These are phyloP conservation scores for Xanthia togata DNA, from an alignment of 2,888 invertebrate genomes.

Conservation along the genomic window DNA sequence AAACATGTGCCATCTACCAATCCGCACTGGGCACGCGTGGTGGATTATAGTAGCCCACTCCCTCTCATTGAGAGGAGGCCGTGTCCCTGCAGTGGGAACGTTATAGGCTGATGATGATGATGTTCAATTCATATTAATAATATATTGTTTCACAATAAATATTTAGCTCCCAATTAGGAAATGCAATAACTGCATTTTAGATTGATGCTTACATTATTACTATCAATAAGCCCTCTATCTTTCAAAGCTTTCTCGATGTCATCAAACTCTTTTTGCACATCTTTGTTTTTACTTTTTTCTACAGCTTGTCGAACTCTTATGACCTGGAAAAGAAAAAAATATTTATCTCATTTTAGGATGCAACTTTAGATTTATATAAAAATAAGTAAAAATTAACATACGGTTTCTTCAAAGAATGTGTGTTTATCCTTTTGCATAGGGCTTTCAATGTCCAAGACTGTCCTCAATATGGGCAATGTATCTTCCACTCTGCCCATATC, in stretches of 20 bases:
- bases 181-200: not conserved
- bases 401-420: slow-evolving; percentile 92
- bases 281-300: slow-evolving; percentile 86
- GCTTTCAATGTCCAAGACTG: slow-evolving; percentile 89
- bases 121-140: not conserved
- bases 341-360: not conserved
- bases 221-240: slow-evolving; percentile 88
- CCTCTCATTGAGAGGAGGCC: too few species aligned
- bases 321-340: slow-evolving; percentile 80
- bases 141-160: not conserved
- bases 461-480: slow-evolving; percentile 90
- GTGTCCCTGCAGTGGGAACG: too few species aligned
- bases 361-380: not conserved
- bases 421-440: slow-evolving; percentile 87
- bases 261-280: slow-evolving; percentile 89
- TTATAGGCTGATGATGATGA: too few species aligned
- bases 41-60: too few species aligned
- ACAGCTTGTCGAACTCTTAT: slow-evolving; percentile 86
- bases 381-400: slow-evolving; percentile 75
- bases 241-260: slow-evolving; percentile 89
- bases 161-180: not conserved
- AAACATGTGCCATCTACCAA: too few species aligned
- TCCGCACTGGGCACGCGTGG: too few species aligned
- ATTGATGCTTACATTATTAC: slow-evolving; percentile 75
- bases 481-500: slow-evolving; percentile 92